Evolutionary conservation across 2,113 vertebrate genomes (phyloP), one percentile per base, ranked within the genome.

Genomic region (Ammodytes dubius): DNA sequence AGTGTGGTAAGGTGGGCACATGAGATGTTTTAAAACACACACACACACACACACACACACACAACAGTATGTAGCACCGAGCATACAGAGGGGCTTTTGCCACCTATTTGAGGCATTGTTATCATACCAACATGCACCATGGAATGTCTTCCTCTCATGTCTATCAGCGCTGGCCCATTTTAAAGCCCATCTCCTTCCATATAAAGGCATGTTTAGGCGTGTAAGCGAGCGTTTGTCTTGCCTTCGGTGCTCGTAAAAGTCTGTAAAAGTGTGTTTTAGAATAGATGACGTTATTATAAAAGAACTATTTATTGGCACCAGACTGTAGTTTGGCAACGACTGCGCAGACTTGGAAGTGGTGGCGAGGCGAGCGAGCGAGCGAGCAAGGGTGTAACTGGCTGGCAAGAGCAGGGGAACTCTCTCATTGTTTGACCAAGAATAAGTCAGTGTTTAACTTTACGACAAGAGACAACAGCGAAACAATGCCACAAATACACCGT

Each of bases 311-410:
- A 37, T 63, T 64, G 83, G 59, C 40, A 75, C 45, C 61, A 27
- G 27, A 27, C 27, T 27, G 27, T 27, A 27, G 27, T 2, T 63
- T 68, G 83, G 59, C 40, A 75, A 40, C 61, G 49, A 57, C 43
- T 37, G 65, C 50, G 57, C 73, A 59, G 74, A 82, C 61, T 80
- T 77, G 67, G 57, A 85, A 79, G 79, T 45, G 77, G 76, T 76
- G 27, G 27, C 27, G 27, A 27, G 27, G 27, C 27, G 27, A 27
- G 27, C 27, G 27, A 27, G 27, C 27, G 27, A 27, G 77, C 72
- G 52, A 81, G 65, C 61, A 49, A 81, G 90, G 92, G 92, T 88
- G 92, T 70, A 91, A 68, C 88, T 84, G 58, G 68, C 88, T 84
- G 58, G 68, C 80, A 81, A 70, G 73, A 73, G 2, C 27, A 27